These are phyloP conservation scores for Ophraella communa DNA, from an alignment of 2,888 invertebrate species.

Conservation along the genomic window DNA sequence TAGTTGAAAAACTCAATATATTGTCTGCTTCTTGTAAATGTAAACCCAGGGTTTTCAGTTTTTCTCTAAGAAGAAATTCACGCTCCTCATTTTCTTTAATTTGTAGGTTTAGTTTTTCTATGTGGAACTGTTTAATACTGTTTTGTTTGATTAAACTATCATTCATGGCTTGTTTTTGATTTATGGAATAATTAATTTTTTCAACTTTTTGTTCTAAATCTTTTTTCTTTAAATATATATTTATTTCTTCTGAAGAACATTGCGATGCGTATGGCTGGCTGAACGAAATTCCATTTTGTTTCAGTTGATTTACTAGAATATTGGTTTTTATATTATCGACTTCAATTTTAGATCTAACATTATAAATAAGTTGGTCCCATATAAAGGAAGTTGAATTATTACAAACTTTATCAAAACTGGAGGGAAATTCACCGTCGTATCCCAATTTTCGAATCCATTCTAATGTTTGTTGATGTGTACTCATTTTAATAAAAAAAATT, in stretches of 20 bases:
- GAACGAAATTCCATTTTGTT: slow-evolving; percentile 25
- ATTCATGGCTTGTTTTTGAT: neutral
- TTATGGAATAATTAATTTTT: slow-evolving; percentile 4
- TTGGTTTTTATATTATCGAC: slow-evolving; percentile 38
- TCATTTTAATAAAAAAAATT: slow-evolving; percentile 24
- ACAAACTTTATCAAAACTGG: slow-evolving; percentile 37
- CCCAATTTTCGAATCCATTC: slow-evolving; percentile 43
- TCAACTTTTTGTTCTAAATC: slow-evolving; percentile 26
- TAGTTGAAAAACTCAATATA: slow-evolving; percentile 3
- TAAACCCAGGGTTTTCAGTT: slow-evolving; percentile 33
- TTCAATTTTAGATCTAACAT: slow-evolving; percentile 38
- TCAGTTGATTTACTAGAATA: slow-evolving; percentile 40
- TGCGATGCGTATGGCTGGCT: slow-evolving; percentile 25
- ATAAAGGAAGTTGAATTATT: slow-evolving; percentile 42
- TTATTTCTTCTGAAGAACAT: slow-evolving; percentile 39
- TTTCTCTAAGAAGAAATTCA: slow-evolving; percentile 37
- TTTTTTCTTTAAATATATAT: slow-evolving; percentile 34
- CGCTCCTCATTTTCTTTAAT: slow-evolving; percentile 40
- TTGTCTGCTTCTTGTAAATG: slow-evolving; percentile 35
- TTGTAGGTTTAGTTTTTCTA: slow-evolving; percentile 39
- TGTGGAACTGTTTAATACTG: slow-evolving; percentile 37
- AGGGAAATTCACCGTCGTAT: slow-evolving; percentile 41
- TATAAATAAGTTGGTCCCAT: slow-evolving; percentile 44
- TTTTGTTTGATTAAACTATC: slow-evolving; percentile 28
- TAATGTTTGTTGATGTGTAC: slow-evolving; percentile 30